Evolutionary conservation across 2,113 vertebrate genomes (phyloP).

Genomic region (Prochilodus magdalenae): DNA sequence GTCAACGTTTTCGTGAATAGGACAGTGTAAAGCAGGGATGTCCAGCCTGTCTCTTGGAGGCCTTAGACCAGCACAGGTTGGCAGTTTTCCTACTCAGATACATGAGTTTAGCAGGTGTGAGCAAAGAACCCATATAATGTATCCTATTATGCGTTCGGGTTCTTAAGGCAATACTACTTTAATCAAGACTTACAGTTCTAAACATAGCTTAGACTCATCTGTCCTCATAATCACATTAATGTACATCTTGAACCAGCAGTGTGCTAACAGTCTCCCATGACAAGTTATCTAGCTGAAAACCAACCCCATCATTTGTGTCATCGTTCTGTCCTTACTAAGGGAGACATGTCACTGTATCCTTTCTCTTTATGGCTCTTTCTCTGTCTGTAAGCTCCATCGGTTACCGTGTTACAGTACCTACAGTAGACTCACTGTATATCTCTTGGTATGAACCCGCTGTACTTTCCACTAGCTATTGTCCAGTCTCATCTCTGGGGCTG

Average conservation of each 20-base stretch:
- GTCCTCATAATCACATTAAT: slow-evolving; percentile 5
- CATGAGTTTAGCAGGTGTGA: neutral
- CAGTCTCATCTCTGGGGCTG: slow-evolving; percentile 50
- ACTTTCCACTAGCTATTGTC: slow-evolving; percentile 46
- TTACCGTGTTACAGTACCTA: slow-evolving; percentile 40
- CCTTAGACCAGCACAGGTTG: neutral
- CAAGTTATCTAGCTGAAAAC: slow-evolving; percentile 36
- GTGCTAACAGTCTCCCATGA: neutral
- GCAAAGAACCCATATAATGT: neutral
- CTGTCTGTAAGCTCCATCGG: slow-evolving; percentile 26
- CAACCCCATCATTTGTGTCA: slow-evolving; percentile 17
- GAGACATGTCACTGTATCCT: slow-evolving; percentile 20
- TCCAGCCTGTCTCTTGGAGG: neutral
- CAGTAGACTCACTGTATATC: slow-evolving; percentile 51
- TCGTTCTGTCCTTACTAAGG: slow-evolving; percentile 9
- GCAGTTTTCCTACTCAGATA: neutral
- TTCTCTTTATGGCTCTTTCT: slow-evolving; percentile 18
- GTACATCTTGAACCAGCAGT: slow-evolving; percentile 6
- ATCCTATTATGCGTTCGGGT: too few species aligned
- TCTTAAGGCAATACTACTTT: neutral
- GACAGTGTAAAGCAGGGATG: neutral
- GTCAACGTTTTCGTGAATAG: too few species aligned
- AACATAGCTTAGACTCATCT: neutral
- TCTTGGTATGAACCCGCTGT: slow-evolving; percentile 46
- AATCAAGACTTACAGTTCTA: slow-evolving; percentile 4